Base-by-base conservation (phyloP, 2,888 invertebrate genomes). In the Amphipyra berbera region DNA sequence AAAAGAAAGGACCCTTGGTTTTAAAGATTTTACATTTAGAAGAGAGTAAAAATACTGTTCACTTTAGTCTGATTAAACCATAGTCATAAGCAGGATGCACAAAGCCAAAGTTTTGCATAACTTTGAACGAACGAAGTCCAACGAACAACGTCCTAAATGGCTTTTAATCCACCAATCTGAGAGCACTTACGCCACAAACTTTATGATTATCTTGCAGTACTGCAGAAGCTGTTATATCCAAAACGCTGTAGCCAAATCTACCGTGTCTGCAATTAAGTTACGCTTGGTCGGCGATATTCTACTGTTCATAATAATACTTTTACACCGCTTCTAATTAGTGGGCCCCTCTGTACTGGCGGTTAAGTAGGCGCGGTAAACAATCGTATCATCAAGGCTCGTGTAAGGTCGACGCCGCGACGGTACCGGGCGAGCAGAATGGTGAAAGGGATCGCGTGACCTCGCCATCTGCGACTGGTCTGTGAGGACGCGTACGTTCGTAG, bases 391-490 rank as follows among this genome's bases (percentile, higher is more conserved):
- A 92, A 92, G 92, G 92, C 88, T 86, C 83, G 84, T 74, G 84
- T 90, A 89, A 92, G 91, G 92, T 89, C 91, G 90, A 59, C 75
- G 70, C 74, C 78, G 86, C 83, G 78, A 71, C 70, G 62, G 79
- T 77, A 89, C 90, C 83, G 80, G 89, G 87, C 90, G 83, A 81
- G 80, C 92, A 89, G 90, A 89, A 87, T 82, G 90, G 93, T 93
- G 93, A 93, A 93, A 93, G 93, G 92, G 87, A 89, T 86, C 83
- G 82, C 82, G 76, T 88, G 92, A 90, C 92, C 92, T 92, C 92
- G 92, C 86, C 86, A 88, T 88, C 87, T 82, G 83, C 83, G 81
- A 81, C 81, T 79, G 81, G 76, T 74, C 79, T 77, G 81, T 84
- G 86, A 84, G 82, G 85, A 85, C 84, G 83, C 73, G 73, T 76